Conservation (phyloP, 2,797 vertebrate species). For the Anabacerthia variegaticeps region DNA sequence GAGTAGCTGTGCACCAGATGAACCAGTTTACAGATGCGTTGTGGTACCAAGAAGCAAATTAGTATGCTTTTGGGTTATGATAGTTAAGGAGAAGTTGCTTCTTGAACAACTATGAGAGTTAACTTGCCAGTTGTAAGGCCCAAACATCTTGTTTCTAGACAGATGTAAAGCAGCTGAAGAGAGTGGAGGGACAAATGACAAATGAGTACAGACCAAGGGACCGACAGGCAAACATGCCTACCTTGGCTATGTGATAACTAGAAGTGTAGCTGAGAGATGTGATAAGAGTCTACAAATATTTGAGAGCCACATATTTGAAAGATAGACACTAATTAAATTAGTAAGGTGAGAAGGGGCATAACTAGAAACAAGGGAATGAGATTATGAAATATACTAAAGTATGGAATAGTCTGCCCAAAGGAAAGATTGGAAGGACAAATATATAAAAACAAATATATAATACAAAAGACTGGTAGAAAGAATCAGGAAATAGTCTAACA, state of each 20-base stretch:
- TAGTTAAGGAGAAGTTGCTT: background rate
- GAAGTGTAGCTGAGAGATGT: background rate
- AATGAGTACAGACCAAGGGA: background rate
- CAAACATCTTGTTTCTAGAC: background rate
- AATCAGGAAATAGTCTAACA: constrained; percentile 13
- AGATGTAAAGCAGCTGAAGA: background rate
- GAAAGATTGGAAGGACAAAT: constrained; percentile 15
- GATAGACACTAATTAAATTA: background rate
- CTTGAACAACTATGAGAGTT: background rate
- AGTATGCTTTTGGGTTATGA: background rate
- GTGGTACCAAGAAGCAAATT: background rate
- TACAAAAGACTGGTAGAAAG: background rate
- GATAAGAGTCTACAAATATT: constrained; percentile 20
- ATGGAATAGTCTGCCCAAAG: background rate
- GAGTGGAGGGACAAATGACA: background rate
- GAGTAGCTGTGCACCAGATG: background rate
- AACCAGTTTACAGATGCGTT: background rate
- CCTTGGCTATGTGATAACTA: background rate
- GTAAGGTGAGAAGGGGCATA: background rate
- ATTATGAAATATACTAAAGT: background rate
- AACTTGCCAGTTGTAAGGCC: background rate
- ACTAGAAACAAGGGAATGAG: constrained; percentile 19
- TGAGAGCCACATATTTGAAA: background rate
- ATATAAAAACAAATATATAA: background rate
- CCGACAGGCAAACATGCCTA: background rate